These are phyloP conservation scores for Aleadryas rufinucha DNA, from an alignment of 2,113 vertebrate genomes.

Conservation along the genomic window DNA sequence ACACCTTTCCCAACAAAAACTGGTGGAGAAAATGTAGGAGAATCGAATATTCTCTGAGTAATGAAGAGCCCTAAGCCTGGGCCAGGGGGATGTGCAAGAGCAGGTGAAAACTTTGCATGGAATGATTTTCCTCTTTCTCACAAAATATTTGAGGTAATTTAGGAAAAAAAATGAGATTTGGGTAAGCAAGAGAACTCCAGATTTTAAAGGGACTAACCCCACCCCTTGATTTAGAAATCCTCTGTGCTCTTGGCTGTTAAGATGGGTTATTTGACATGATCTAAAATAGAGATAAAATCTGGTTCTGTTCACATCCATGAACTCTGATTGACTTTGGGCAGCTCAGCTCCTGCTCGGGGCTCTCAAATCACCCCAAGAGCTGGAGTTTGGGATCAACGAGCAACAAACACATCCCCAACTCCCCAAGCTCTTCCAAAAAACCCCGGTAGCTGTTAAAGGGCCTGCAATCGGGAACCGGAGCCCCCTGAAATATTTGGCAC, in stretches of 20 bases:
- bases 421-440: background rate
- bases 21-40: background rate
- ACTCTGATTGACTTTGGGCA: background rate
- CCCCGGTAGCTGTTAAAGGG: background rate
- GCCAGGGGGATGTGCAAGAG: background rate
- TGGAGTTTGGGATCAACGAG: background rate
- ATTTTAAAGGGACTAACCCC: conserved; percentile 13
- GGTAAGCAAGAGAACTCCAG: background rate
- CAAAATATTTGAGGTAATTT: background rate
- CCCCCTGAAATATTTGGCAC: background rate
- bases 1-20: background rate
- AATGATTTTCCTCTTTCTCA: background rate
- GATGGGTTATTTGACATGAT: background rate
- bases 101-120: background rate
- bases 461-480: background rate
- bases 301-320: background rate
- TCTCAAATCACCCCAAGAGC: background rate
- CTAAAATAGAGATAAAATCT: background rate
- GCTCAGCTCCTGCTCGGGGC: background rate
- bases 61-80: background rate
- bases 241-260: background rate
- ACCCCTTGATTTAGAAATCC: conserved; percentile 11
- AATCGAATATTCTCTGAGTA: background rate
- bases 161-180: background rate
- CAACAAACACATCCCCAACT: background rate